Evolutionary conservation across 2,113 vertebrate species (phyloP), one percentile per base, ranked within the genome.

Genomic region (Thalassarche chlororhynchos): DNA sequence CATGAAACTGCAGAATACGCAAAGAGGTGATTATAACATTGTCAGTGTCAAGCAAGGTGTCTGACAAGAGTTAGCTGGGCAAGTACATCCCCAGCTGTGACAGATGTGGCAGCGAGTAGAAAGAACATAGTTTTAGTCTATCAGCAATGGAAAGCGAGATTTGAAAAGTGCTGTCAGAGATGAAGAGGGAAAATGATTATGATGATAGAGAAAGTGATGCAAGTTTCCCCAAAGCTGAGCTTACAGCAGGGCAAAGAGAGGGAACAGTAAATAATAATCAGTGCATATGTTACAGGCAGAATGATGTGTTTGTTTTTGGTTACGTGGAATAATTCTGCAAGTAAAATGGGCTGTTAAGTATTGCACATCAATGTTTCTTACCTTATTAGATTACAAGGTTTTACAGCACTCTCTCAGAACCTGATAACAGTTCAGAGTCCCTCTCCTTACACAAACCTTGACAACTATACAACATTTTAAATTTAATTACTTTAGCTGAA

Each of bases 401-500:
- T 93, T 52, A 42, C 86, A 72, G 60, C 17, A 3, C 16, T 72
- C 65, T 78, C 82, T 72, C 70, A 91, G 87, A 96, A 81, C 78
- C 75, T 47, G 42, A 21, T 52, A 95, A 44, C 57, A 64, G 68
- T 18, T 81, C 78, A 21, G 54, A 83, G 74, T 66, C 49, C 77
- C n/a, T 90, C 90, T 96, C 70, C 68, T 95, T 89, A 90, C 51
- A 89, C 82, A 95, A 96, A 93, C 94, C 94, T 91, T 96, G 95
- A 96, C 91, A 96, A 75, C 66, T 49, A 51, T 36, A 91, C 62
- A 93, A 54, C 81, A 75, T 93, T 95, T 95, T 93, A 88, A 72
- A 94, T 96, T 90, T 96, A 97, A 96, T 97, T 96, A 95, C 95
- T 93, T 70, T 29, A 85, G 87, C 68, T 95, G 82, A 94, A 96